Conservation (phyloP, 2,888 invertebrate species). For the Lomographa bimaculata region DNA sequence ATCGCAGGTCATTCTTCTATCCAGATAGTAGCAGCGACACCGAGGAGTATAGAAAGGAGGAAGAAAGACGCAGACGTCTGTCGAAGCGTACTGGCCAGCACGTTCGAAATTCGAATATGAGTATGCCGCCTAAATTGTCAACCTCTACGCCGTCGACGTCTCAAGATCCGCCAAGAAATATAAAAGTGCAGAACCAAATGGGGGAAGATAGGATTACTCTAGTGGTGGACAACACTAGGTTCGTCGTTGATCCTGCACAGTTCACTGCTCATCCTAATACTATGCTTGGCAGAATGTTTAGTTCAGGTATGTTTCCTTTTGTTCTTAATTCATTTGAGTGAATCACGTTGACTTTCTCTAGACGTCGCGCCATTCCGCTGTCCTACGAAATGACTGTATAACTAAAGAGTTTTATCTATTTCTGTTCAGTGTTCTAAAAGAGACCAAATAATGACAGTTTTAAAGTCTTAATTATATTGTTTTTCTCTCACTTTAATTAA, state of each 20-base stretch:
- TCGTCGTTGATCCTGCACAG: slow-evolving; percentile 94
- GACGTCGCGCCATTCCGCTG: too few species aligned
- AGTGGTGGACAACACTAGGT: slow-evolving; percentile 97
- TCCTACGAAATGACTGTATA: too few species aligned
- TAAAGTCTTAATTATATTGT: too few species aligned
- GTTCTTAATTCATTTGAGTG: too few species aligned
- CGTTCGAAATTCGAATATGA: slow-evolving; percentile 53
- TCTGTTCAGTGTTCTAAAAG: too few species aligned
- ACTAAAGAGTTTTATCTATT: too few species aligned
- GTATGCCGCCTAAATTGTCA: slow-evolving; percentile 65
- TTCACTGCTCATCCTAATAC: slow-evolving; percentile 98
- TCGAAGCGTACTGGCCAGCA: slow-evolving; percentile 69
- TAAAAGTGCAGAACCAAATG: slow-evolving; percentile 54
- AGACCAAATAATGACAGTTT: too few species aligned
- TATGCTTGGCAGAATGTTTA: slow-evolving; percentile 99
- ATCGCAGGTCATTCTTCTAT: slow-evolving; percentile 72
- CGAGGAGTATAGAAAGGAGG: slow-evolving; percentile 89
- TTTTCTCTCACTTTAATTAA: too few species aligned
- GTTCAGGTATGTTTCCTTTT: slow-evolving; percentile 84
- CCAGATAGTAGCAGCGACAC: slow-evolving; percentile 93
- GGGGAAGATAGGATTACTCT: slow-evolving; percentile 93
- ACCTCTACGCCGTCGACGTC: slow-evolving; percentile 56
- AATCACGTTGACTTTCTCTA: too few species aligned
- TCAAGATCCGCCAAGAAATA: slow-evolving; percentile 59
- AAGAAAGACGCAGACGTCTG: slow-evolving; percentile 86